Evolutionary conservation across 2,113 vertebrate genomes (phyloP), one percentile per base, ranked within the genome.

Genomic region (Sinocyclocheilus anshuiensis): DNA sequence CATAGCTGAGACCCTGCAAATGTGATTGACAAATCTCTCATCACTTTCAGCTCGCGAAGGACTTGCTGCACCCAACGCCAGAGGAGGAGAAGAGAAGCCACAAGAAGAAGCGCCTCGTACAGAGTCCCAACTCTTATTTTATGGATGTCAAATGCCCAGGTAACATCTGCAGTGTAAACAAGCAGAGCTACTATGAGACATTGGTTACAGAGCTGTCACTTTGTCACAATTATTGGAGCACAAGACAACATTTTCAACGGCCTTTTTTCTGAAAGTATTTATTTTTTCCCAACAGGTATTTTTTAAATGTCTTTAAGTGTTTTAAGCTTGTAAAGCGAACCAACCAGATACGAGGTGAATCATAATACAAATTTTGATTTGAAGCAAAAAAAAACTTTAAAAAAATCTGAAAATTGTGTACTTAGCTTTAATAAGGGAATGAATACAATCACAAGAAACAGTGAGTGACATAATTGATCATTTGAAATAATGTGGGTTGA

Each of bases 61-160:
- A 98, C 85, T 96, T 97, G 91, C 94, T 98, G 91, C 97, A 97
- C 84, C 97, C 97, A 88, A 95, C 96, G 87, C 96, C 96, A 6
- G 96, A 97, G 91, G 96, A 97, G 95, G 96, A 97, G 91, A 97
- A 96, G 94, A 95, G 96, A 94, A 96, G 95, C 88, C 97, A 97
- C 93, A 97, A 97, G 95, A 97, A 97, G 93, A 97, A 97, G 92
- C 95, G 96, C 84, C 95, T 97, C 76, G 97, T 97, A 78, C 97
- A 97, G 94, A 96, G 97, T 91, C 97, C 97, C 2, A 97, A 97
- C 91, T 97, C 97, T 67, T 97, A 97, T 88, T 97, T 97, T 89
- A 97, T 97, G 97, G 96, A 97, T 63, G 96, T 97, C 1, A 97
- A 97, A 69, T 97, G 97, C 92, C 96, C 96, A 93, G 96, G 96